Percentiles rank a stretch among this genome's conserved stretches.
phyloP scores from a whole-genome alignment of 2,888 invertebrate species.

The Zaprionus obscuricornis region DNA sequence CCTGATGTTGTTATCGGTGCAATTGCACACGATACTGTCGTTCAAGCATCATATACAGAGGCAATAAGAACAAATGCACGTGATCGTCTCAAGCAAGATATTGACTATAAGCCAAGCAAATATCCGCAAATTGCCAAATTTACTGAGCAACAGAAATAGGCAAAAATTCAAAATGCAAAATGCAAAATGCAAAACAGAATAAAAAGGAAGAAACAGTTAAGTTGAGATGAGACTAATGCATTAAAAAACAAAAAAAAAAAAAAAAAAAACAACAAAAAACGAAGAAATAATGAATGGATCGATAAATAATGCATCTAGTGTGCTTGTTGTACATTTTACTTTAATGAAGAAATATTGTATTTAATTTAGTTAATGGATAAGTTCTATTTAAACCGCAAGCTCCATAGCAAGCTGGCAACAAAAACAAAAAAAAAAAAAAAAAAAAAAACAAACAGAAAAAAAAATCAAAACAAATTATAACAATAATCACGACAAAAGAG shows the following conservation, averaged over 20 bases:
- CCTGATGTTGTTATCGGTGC: conserved; percentile 74
- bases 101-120: conserved; percentile 80
- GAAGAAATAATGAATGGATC: too few relatives aligned
- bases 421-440: too few relatives aligned
- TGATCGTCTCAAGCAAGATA: conserved; percentile 81
- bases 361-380: conserved; percentile 72
- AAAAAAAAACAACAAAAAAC: neutral
- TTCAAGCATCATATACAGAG: conserved; percentile 82
- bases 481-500: too few relatives aligned
- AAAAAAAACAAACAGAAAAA: too few relatives aligned
- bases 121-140: conserved; percentile 83
- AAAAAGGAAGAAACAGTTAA: conserved; percentile 1
- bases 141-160: conserved; percentile 78
- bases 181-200: neutral
- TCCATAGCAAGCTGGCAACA: too few relatives aligned
- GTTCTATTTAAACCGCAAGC: conserved; percentile 50
- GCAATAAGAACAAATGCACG: conserved; percentile 78
- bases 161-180: too few relatives aligned
- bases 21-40: conserved; percentile 78
- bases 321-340: conserved; percentile 72
- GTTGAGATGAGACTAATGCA: conserved; percentile 11
- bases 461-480: too few relatives aligned
- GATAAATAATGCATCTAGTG: too few relatives aligned
- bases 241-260: conserved; percentile 25
- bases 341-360: conserved; percentile 61